Evolutionary conservation across 1,140 invertebrate species (phyloP).

Genomic region (Sycophaga agraensis): DNA sequence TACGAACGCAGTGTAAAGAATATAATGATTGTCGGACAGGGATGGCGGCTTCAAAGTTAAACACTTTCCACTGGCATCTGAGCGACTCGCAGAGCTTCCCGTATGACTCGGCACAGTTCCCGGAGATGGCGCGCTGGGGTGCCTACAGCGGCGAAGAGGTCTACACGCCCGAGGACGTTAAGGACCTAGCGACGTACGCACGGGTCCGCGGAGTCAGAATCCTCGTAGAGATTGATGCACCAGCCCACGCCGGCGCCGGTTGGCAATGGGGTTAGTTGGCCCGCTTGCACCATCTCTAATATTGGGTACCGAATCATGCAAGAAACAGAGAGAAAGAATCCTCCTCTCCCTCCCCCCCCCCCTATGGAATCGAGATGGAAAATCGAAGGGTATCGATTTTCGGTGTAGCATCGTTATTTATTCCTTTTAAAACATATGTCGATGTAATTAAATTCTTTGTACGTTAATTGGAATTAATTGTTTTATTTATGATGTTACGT

Average conservation of each 20-base stretch:
- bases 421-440: too few relatives aligned
- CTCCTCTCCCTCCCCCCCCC: too few relatives aligned
- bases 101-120: conserved; percentile 69
- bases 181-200: conserved; percentile 71
- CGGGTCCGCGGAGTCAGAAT: conserved; percentile 72
- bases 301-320: too few relatives aligned
- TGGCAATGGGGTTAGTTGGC: conserved; percentile 78
- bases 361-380: too few relatives aligned
- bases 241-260: conserved; percentile 80
- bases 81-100: conserved; percentile 86
- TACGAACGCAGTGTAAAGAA: background rate
- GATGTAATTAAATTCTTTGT: too few relatives aligned
- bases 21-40: background rate
- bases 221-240: conserved; percentile 81
- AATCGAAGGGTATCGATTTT: too few relatives aligned
- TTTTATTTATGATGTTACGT: too few relatives aligned
- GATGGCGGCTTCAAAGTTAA: conserved; percentile 82
- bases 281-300: too few relatives aligned
- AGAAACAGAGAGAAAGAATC: too few relatives aligned
- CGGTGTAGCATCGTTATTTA: too few relatives aligned
- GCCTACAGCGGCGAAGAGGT: conserved; percentile 69
- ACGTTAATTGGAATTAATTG: too few relatives aligned
- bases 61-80: conserved; percentile 84
- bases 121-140: conserved; percentile 74
- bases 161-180: conserved; percentile 71